Evolutionary conservation across 2,888 invertebrate genomes (phyloP).

Genomic region (Resseliella maxima): DNA sequence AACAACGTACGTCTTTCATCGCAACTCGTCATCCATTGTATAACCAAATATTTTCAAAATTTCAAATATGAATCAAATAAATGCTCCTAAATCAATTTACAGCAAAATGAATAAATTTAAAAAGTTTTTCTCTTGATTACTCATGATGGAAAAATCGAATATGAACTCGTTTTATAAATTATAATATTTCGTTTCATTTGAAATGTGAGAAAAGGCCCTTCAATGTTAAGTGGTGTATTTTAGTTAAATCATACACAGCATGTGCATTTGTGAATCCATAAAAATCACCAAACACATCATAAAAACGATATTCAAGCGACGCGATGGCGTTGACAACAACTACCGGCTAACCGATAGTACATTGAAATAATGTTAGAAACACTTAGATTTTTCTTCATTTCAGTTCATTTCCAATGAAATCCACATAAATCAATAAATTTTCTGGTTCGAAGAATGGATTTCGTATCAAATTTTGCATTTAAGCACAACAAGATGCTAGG

Average conservation of each 20-base stretch:
- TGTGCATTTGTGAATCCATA: conserved; percentile 51
- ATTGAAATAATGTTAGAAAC: conserved; percentile 16
- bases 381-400: conserved; percentile 13
- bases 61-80: neutral
- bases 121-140: conserved; percentile 53
- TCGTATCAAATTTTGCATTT: conserved; percentile 50
- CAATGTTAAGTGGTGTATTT: neutral
- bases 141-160: neutral
- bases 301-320: conserved; percentile 14
- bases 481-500: conserved; percentile 49
- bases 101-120: conserved; percentile 52
- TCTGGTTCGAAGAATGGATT: conserved; percentile 30
- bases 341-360: neutral
- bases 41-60: neutral
- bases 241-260: conserved; percentile 11
- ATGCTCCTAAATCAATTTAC: conserved; percentile 52
- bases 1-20: neutral
- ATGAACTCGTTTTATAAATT: neutral
- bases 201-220: neutral
- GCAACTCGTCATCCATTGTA: neutral
- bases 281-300: conserved; percentile 53
- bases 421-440: conserved; percentile 21
- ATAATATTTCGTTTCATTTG: neutral
- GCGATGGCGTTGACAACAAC: conserved; percentile 9
- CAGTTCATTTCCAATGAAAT: neutral